These are phyloP conservation scores for Hesperophylax magnus DNA, from an alignment of 1,140 invertebrate genomes.

Conservation along the genomic window DNA sequence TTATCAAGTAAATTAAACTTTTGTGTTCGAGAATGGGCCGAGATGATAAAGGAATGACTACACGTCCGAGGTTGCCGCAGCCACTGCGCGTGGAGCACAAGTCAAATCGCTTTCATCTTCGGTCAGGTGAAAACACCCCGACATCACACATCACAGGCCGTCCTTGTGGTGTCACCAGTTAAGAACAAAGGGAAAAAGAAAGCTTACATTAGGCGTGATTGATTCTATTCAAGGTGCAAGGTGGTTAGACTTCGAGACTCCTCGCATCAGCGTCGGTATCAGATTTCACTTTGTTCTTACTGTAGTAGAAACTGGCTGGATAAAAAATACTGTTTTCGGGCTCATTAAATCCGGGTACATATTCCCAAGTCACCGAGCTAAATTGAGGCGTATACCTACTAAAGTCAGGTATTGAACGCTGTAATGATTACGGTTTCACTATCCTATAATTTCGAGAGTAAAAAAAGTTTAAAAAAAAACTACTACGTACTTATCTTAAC, in stretches of 20 bases:
- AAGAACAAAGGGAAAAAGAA: slow-evolving; percentile 44
- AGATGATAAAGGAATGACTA: slow-evolving; percentile 33
- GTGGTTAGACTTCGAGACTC: slow-evolving; percentile 18
- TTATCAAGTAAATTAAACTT: slow-evolving; percentile 34
- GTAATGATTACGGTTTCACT: too few species aligned
- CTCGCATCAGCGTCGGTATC: slow-evolving; percentile 21
- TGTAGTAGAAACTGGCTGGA: slow-evolving; percentile 18
- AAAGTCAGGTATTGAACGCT: neutral
- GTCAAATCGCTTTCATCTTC: slow-evolving; percentile 32
- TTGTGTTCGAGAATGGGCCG: too few species aligned
- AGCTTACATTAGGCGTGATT: slow-evolving; percentile 41
- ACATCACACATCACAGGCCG: neutral
- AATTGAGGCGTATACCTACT: neutral
- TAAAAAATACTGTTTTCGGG: slow-evolving; percentile 17
- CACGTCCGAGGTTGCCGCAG: slow-evolving; percentile 17
- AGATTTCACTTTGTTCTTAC: slow-evolving; percentile 34
- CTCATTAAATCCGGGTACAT: slow-evolving; percentile 36
- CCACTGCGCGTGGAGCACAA: neutral
- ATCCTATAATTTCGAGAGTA: too few species aligned
- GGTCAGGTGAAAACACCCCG: slow-evolving; percentile 27
- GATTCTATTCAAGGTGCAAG: slow-evolving; percentile 39
- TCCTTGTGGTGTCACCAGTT: slow-evolving; percentile 43
- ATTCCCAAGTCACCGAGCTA: neutral
- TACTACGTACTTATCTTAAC: too few species aligned
- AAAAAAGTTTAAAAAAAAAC: too few species aligned